phyloP scores from a whole-genome alignment of 37 sponge, comb jelly and placozoan genomes.

The Diacarnus erythraeanus region DNA sequence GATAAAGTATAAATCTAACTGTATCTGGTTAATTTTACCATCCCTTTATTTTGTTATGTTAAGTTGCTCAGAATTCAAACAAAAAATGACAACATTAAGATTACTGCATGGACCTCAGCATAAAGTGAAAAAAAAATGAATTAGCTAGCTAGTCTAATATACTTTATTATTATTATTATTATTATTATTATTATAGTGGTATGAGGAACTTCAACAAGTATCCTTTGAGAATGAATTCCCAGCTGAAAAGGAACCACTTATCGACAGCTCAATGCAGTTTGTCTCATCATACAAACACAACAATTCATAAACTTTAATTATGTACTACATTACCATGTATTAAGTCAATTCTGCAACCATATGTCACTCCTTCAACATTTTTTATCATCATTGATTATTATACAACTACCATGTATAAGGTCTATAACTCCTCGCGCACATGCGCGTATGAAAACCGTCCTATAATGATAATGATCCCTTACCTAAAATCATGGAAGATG shows the following conservation, averaged over 20 bases:
- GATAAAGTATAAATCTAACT: too few relatives aligned
- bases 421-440: not conserved
- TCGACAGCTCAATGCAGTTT: slow-evolving; percentile 29
- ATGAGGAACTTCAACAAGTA: slow-evolving; percentile 58
- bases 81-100: too few relatives aligned
- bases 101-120: too few relatives aligned
- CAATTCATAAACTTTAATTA: too few relatives aligned
- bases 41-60: too few relatives aligned
- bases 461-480: not conserved
- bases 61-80: too few relatives aligned
- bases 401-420: not conserved
- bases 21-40: too few relatives aligned
- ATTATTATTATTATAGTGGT: slow-evolving; percentile 34
- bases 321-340: too few relatives aligned
- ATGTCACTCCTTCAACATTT: not conserved
- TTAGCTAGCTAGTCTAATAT: too few relatives aligned
- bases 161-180: not conserved
- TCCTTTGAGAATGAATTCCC: slow-evolving; percentile 39
- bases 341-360: too few relatives aligned
- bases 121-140: too few relatives aligned
- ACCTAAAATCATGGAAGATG: not conserved
- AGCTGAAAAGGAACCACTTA: slow-evolving; percentile 11
- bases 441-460: not conserved
- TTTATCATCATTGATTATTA: not conserved
- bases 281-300: not conserved